phyloP scores from a whole-genome alignment of 2,797 vertebrate genomes.

The Lepilemur ruficaudatus region DNA sequence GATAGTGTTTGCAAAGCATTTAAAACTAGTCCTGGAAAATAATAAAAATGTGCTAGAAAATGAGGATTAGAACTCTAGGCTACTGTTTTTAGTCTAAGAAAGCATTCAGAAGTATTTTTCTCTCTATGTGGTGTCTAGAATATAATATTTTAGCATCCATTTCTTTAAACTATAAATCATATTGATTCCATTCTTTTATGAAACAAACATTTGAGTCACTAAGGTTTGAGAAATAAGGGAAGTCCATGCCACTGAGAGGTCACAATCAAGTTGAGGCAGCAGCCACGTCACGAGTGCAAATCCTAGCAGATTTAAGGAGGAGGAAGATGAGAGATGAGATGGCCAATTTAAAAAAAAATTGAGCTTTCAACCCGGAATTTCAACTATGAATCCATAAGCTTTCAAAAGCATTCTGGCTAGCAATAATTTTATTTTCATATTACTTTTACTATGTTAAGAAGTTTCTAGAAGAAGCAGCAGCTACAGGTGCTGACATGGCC shows the following conservation, averaged over 20 bases:
- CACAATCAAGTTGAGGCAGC: rapidly evolving
- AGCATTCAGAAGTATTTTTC: background rate
- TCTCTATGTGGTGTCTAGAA: background rate
- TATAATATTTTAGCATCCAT: background rate
- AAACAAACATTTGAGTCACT: background rate
- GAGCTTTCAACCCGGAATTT: background rate
- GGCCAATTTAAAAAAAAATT: background rate
- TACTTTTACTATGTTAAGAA: slow-evolving; percentile 73
- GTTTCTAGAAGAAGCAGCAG: slow-evolving; percentile 71
- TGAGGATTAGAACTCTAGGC: background rate
- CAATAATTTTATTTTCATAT: slow-evolving; percentile 73
- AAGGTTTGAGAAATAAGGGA: background rate
- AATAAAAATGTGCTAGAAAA: background rate
- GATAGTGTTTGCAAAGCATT: background rate
- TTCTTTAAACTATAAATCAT: background rate
- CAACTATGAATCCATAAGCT: background rate
- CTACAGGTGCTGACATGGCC: slow-evolving; percentile 57
- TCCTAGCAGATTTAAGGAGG: background rate
- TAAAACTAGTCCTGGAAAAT: background rate
- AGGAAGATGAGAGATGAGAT: background rate
- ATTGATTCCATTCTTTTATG: background rate
- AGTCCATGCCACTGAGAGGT: background rate
- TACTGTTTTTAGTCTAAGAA: background rate
- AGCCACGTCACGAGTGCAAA: background rate
- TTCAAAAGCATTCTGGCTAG: slow-evolving; percentile 2